phyloP scores from a whole-genome alignment of 2,888 invertebrate genomes.

The Auanema freiburgensis region DNA sequence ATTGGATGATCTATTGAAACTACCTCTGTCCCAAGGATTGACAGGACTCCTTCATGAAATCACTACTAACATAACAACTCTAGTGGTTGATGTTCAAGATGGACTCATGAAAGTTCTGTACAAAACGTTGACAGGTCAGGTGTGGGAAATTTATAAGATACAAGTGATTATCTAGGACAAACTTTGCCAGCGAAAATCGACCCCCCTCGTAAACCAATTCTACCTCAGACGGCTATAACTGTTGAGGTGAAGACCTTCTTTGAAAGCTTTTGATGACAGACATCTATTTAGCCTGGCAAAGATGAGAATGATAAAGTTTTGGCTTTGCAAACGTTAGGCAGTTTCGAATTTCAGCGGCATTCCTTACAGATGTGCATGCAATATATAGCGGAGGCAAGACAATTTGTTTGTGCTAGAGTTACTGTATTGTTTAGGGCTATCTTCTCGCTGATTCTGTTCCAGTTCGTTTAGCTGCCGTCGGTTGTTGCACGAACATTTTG shows the following conservation, averaged over 20 bases:
- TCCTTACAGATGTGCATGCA: conserved; percentile 58
- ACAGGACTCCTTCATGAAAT: conserved; percentile 88
- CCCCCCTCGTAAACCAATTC: conserved; percentile 40
- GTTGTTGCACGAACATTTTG: conserved; percentile 86
- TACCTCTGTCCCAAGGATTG: conserved; percentile 77
- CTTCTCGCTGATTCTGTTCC: conserved; percentile 87
- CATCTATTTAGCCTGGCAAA: neutral
- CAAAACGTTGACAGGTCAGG: conserved; percentile 56
- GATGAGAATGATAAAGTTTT: conserved; percentile 80
- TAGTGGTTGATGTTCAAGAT: conserved; percentile 87
- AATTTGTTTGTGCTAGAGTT: neutral
- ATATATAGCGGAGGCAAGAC: conserved; percentile 56
- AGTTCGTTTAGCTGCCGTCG: conserved; percentile 88
- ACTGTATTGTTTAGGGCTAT: conserved; percentile 50
- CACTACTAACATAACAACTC: conserved; percentile 81
- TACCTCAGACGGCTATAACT: conserved; percentile 27
- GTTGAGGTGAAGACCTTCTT: conserved; percentile 4
- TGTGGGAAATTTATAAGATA: neutral
- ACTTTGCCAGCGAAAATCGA: conserved; percentile 52
- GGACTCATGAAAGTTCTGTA: conserved; percentile 89
- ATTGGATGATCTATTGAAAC: conserved; percentile 86
- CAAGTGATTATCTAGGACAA: conserved; percentile 19
- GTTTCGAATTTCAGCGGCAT: conserved; percentile 72
- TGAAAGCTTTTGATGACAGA: conserved; percentile 17
- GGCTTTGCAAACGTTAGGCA: conserved; percentile 87